A percentile compares a stretch with the other conserved stretches of the same genome.
These are phyloP conservation scores for Seira musarum DNA, from an alignment of 2,888 invertebrate genomes.

Conservation along the genomic window DNA sequence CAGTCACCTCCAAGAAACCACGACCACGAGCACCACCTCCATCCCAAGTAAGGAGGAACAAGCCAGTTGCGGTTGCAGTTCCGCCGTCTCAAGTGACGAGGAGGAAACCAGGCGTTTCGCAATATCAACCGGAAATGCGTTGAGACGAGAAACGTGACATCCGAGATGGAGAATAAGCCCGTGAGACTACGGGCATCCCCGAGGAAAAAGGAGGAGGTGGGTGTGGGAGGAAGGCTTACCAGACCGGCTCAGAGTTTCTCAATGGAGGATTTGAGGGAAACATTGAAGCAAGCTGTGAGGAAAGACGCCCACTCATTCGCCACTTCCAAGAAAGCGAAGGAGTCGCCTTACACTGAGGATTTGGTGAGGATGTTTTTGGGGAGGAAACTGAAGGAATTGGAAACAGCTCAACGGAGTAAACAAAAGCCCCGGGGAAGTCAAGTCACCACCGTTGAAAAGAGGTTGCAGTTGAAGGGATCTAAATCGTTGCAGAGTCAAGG, in stretches of 20 bases:
- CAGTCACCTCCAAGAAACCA: no score
- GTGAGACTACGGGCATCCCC: background rate
- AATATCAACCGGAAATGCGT: background rate
- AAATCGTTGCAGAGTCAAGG: background rate
- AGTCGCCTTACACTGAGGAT: conserved; percentile 45
- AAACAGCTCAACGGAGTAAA: background rate
- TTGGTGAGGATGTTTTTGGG: conserved; percentile 45
- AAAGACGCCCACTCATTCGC: conserved; percentile 21
- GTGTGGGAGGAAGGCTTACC: conserved; percentile 1
- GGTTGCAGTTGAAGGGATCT: background rate
- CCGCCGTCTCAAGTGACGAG: background rate
- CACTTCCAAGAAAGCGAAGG: background rate
- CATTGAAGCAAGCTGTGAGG: conserved; percentile 31
- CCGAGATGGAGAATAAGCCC: background rate
- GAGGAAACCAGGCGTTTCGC: background rate
- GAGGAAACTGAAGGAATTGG: conserved; percentile 20
- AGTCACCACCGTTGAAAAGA: no score
- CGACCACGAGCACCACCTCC: no score
- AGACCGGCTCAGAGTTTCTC: conserved; percentile 48
- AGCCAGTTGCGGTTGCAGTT: no score
- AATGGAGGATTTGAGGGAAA: conserved; percentile 41
- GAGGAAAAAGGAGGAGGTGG: background rate
- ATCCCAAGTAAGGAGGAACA: no score
- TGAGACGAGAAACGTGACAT: background rate
- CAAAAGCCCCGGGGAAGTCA: background rate